phyloP scores from a whole-genome alignment of 2,797 vertebrate genomes.

The Eulemur coronatus region DNA sequence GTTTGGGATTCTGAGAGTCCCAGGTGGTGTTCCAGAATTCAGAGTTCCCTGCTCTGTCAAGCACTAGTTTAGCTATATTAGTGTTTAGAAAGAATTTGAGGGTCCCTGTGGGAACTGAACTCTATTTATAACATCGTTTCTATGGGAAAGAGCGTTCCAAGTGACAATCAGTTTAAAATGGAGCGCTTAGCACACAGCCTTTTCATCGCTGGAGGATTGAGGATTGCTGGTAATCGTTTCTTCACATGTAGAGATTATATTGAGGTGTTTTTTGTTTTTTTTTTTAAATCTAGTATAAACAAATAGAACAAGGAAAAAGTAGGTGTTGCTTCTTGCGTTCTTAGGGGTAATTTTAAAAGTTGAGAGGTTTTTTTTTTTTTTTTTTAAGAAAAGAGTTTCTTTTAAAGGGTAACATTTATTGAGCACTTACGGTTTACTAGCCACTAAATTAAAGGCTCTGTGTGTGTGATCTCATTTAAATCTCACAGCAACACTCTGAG shows the following conservation, averaged over 20 bases:
- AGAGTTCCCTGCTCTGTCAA: background rate
- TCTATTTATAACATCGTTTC: conserved; percentile 63
- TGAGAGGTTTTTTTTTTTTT: background rate
- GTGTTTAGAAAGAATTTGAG: conserved; percentile 3
- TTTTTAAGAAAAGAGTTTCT: background rate
- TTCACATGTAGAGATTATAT: background rate
- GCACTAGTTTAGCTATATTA: conserved; percentile 13
- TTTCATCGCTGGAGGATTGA: background rate
- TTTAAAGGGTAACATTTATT: background rate
- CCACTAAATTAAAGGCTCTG: background rate
- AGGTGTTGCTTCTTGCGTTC: background rate
- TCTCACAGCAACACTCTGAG: background rate
- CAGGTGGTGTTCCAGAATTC: background rate
- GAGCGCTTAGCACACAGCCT: background rate
- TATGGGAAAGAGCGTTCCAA: conserved; percentile 48
- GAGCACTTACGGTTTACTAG: background rate
- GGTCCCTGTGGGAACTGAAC: background rate
- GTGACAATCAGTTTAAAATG: background rate
- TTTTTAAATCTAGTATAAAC: background rate
- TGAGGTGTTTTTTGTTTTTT: background rate
- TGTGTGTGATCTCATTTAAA: background rate
- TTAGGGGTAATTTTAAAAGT: conserved; percentile 25
- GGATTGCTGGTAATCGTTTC: conserved; percentile 7
- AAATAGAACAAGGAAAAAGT: background rate
- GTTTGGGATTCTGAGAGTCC: background rate